Base-by-base conservation (phyloP, 2,797 vertebrate genomes). In the Gymnopithys bicolor region DNA sequence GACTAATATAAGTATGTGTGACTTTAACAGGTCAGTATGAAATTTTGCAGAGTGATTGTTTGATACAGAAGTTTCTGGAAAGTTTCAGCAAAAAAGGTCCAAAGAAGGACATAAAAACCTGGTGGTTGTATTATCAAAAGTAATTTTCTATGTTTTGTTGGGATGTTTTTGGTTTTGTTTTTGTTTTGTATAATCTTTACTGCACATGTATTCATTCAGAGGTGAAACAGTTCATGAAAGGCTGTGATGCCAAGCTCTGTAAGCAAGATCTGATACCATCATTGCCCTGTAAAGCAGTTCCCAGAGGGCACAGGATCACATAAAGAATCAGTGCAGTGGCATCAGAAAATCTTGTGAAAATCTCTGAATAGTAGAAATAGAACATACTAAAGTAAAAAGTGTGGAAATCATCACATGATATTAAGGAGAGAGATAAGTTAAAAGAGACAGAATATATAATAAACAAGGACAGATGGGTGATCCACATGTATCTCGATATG, bases 401-500 rank as follows among this genome's bases (percentile, higher is more conserved):
- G 10, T 56, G 3, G 6, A 19, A 63, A 68, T 58, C 10, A 43
- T 49, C 5, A 67, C n/a, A 25, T 7, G 10, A 27, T 5, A 6
- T 45, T 39, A 52, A 58, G 14, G 28, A 59, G 15, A 63, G 10
- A 45, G 12, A 33, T 17, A 63, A 67, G 18, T 7, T 55, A 48
- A 63, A 89, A 73, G 7, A 69, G 7, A 55, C 8, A 69, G 6
- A 56, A 8, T 2, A 43, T 43, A 18, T 43, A n/a, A 48, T 8
- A 39, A 67, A 27, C 13, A 56, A 45, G 14, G 32, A 52, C 4
- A 83, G 27, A 55, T 74, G 74, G 35, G 15, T 14, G 5, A 35
- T 25, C 9, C 10, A 17, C 0, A 0, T 46, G 8, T 28, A 45
- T 15, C 16, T 69, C 25, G 5, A 5, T 28, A 30, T 9, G 27